Evolutionary conservation across 2,797 vertebrate species (phyloP).

Genomic region (Sibirionetta formosa): DNA sequence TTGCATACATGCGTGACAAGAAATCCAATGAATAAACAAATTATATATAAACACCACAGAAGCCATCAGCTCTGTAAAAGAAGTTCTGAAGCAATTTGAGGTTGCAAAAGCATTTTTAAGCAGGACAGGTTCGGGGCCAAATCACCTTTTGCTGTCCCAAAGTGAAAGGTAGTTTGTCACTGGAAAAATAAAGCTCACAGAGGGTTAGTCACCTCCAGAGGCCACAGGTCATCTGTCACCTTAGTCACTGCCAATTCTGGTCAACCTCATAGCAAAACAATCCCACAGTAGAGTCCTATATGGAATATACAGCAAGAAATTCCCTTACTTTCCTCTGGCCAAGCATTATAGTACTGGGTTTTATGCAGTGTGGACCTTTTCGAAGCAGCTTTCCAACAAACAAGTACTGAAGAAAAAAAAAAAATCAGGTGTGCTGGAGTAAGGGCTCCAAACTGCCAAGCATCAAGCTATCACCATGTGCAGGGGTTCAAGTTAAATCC

Average conservation of each 20-base stretch:
- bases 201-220: neutral
- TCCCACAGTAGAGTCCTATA: rapidly evolving
- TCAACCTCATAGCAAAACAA: neutral
- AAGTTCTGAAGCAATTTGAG: neutral
- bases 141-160: neutral
- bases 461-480: neutral
- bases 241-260: neutral
- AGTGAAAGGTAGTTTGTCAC: neutral
- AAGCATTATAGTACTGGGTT: neutral
- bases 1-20: conserved; percentile 8
- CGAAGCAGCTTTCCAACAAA: neutral
- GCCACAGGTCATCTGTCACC: neutral
- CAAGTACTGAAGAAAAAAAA: neutral
- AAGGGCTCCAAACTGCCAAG: neutral
- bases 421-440: neutral
- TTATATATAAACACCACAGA: neutral
- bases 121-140: neutral
- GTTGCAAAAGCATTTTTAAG: neutral
- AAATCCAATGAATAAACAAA: conserved; percentile 59
- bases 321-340: neutral
- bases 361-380: neutral
- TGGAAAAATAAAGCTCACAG: neutral
- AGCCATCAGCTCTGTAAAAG: neutral
- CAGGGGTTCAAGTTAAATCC: neutral
- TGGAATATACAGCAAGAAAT: neutral